phyloP scores from a whole-genome alignment of 1,140 invertebrate genomes.

The Drosophila varians region DNA sequence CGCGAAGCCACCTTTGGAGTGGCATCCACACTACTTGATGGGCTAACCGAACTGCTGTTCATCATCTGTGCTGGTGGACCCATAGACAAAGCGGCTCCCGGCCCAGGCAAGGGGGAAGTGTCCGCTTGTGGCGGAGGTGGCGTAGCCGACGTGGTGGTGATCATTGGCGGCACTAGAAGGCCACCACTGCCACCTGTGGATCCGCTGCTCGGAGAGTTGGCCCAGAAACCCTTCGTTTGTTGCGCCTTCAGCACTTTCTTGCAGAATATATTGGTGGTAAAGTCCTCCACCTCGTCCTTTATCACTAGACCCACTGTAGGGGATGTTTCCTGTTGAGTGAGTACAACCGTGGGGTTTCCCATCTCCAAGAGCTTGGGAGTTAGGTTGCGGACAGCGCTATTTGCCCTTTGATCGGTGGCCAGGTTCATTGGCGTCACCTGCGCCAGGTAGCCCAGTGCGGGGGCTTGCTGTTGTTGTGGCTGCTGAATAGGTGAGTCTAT shows the following conservation, averaged over 20 bases:
- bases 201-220: slow-evolving; percentile 67
- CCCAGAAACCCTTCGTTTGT: slow-evolving; percentile 80
- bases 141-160: slow-evolving; percentile 70
- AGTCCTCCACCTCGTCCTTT: slow-evolving; percentile 78
- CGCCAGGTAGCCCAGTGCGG: slow-evolving; percentile 12
- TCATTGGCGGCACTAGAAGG: slow-evolving; percentile 55
- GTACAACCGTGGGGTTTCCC: slow-evolving; percentile 27
- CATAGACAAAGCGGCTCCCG: slow-evolving; percentile 50
- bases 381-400: slow-evolving; percentile 72
- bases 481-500: slow-evolving; percentile 66
- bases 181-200: slow-evolving; percentile 33
- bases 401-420: slow-evolving; percentile 57
- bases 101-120: slow-evolving; percentile 11
- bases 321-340: slow-evolving; percentile 30
- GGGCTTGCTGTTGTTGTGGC: slow-evolving; percentile 49
- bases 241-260: slow-evolving; percentile 83
- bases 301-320: slow-evolving; percentile 52
- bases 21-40: slow-evolving; percentile 62
- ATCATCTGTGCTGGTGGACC: slow-evolving; percentile 73
- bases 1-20: slow-evolving; percentile 71
- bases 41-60: slow-evolving; percentile 64
- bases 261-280: slow-evolving; percentile 76
- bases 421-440: slow-evolving; percentile 76
- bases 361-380: slow-evolving; percentile 77
- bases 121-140: slow-evolving; percentile 48